Percentiles rank a stretch among this genome's conserved stretches.
These are phyloP conservation scores for Petrolisthes manimaculis DNA, from an alignment of 2,888 invertebrate genomes.

Conservation along the genomic window DNA sequence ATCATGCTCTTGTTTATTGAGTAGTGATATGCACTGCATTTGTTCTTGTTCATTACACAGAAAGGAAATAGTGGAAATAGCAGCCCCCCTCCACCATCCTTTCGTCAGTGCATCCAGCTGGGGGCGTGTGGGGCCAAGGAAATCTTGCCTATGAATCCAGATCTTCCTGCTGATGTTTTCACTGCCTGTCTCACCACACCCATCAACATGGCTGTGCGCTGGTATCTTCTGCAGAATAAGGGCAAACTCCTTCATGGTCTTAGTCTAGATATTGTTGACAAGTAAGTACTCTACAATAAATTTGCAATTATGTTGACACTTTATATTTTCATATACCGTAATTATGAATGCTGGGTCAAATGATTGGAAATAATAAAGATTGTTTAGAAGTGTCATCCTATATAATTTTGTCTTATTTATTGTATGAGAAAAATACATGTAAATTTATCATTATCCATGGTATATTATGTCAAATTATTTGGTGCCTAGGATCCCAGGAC, in stretches of 20 bases:
- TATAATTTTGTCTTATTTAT: too few species aligned
- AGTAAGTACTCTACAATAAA: conserved; percentile 71
- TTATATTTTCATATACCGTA: too few species aligned
- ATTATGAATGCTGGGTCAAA: too few species aligned
- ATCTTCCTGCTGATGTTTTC: conserved; percentile 96
- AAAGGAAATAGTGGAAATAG: conserved; percentile 67
- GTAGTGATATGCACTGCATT: neutral
- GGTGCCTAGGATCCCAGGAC: conserved; percentile 78
- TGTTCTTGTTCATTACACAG: conserved; percentile 28
- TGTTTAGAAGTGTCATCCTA: too few species aligned
- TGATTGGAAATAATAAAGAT: too few species aligned
- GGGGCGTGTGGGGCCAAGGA: conserved; percentile 96
- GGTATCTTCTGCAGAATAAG: conserved; percentile 82
- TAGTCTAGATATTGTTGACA: conserved; percentile 88
- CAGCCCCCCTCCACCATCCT: conserved; percentile 70
- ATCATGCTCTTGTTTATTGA: neutral
- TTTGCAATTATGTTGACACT: neutral
- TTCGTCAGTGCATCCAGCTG: conserved; percentile 93
- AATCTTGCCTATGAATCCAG: conserved; percentile 95
- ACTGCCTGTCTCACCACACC: conserved; percentile 98
- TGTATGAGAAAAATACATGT: neutral
- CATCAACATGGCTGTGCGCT: conserved; percentile 93
- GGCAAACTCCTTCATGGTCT: conserved; percentile 85
- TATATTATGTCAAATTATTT: neutral
- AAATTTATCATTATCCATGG: neutral